Conservation (phyloP, 2,113 vertebrate species). For the Progne subis region DNA sequence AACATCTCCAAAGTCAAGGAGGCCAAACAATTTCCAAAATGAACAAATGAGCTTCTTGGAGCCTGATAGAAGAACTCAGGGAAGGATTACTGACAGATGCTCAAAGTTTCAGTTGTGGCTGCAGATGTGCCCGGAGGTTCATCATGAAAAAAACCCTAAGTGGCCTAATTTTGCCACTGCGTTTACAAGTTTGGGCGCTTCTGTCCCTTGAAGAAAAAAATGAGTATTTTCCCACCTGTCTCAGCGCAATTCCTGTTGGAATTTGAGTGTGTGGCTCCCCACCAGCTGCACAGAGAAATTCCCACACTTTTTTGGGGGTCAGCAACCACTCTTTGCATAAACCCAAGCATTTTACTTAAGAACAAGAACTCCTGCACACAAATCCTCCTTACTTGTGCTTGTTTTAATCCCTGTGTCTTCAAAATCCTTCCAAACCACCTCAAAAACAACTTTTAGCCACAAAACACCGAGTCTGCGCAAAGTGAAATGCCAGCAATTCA, state of each 20-base stretch:
- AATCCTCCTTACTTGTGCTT: not conserved
- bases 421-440: not conserved
- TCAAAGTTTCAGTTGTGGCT: not conserved
- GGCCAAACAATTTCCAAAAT: not conserved
- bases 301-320: not conserved
- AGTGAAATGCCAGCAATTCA: not conserved
- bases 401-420: not conserved
- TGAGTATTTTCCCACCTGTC: not conserved
- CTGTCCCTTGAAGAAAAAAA: not conserved
- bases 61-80: not conserved
- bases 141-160: fast-evolving
- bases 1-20: not conserved
- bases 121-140: not conserved
- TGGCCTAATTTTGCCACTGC: not conserved
- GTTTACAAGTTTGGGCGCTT: not conserved
- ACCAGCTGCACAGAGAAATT: not conserved
- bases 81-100: not conserved
- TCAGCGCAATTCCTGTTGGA: not conserved
- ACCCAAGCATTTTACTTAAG: not conserved
- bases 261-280: not conserved
- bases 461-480: not conserved
- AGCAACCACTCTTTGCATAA: not conserved
- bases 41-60: not conserved
- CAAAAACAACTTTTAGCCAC: not conserved
- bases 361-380: fast-evolving